These are phyloP conservation scores for Gymnothorax javanicus DNA, from an alignment of 2,797 vertebrate genomes.

Conservation along the genomic window DNA sequence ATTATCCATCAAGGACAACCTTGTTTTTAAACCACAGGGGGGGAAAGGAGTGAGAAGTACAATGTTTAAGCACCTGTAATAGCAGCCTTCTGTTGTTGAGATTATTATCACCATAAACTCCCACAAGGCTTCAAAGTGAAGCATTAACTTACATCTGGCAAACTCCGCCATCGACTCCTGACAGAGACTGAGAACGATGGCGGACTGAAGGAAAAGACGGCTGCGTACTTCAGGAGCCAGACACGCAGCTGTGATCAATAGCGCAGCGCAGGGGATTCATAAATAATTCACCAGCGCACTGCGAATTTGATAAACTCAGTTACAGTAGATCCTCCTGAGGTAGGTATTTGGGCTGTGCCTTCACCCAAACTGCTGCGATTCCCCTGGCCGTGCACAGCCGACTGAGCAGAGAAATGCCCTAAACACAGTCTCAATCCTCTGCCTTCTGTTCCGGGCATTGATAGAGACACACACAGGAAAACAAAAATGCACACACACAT, in stretches of 20 bases:
- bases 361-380: slow-evolving; percentile 79
- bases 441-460: slow-evolving; percentile 70
- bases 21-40: slow-evolving; percentile 4
- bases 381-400: slow-evolving; percentile 79
- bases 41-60: not conserved
- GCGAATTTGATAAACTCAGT: slow-evolving; percentile 84
- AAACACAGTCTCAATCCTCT: slow-evolving; percentile 61
- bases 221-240: slow-evolving; percentile 83
- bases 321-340: slow-evolving; percentile 78
- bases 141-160: slow-evolving; percentile 15
- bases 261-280: slow-evolving; percentile 72
- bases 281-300: slow-evolving; percentile 77
- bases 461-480: slow-evolving; percentile 22
- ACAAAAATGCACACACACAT: slow-evolving; percentile 31
- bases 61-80: slow-evolving; percentile 10
- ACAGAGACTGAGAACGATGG: slow-evolving; percentile 22
- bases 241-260: slow-evolving; percentile 80
- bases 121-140: not conserved
- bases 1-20: not conserved
- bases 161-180: not conserved
- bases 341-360: slow-evolving; percentile 81
- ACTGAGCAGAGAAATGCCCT: slow-evolving; percentile 75
- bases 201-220: slow-evolving; percentile 58
- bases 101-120: not conserved
- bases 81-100: slow-evolving; percentile 7